Percentiles rank a stretch among this genome's conserved stretches.
Evolutionary conservation across 37 sponge, comb jelly and placozoan genomes (phyloP).

Genomic region (Halisarca cf. caerulea): DNA sequence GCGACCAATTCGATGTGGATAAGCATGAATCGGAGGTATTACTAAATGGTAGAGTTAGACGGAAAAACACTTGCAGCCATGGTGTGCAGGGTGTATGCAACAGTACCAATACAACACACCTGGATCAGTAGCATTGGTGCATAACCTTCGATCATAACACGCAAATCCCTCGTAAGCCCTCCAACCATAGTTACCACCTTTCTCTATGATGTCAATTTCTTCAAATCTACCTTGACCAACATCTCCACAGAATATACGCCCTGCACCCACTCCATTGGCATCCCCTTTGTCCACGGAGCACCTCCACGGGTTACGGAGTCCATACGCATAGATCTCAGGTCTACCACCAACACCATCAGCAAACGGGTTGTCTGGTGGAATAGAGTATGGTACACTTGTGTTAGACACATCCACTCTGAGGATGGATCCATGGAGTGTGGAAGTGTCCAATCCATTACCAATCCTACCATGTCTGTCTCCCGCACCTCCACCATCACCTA

Average conservation of each 20-base stretch:
- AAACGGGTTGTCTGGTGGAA: slow-evolving; percentile 80
- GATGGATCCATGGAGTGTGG: slow-evolving; percentile 30
- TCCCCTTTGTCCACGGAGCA: slow-evolving; percentile 80
- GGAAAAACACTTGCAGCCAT: no score
- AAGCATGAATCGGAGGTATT: slow-evolving; percentile 56
- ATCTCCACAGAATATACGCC: slow-evolving; percentile 85
- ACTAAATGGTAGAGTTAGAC: no score
- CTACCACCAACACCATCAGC: slow-evolving; percentile 13
- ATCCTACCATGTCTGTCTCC: slow-evolving; percentile 62
- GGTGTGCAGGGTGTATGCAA: no score
- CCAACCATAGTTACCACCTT: slow-evolving; percentile 83
- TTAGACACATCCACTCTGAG: slow-evolving; percentile 15
- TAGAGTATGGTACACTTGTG: slow-evolving; percentile 35
- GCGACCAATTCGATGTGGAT: slow-evolving; percentile 50
- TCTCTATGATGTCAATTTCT: slow-evolving; percentile 76
- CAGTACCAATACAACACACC: no score
- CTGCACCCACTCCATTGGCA: slow-evolving; percentile 50
- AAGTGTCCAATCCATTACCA: slow-evolving; percentile 60
- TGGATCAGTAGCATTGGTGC: no score
- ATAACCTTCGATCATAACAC: neutral
- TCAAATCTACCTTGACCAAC: slow-evolving; percentile 77
- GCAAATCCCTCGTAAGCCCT: slow-evolving; percentile 59
- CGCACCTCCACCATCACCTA: slow-evolving; percentile 82
- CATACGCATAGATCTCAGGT: slow-evolving; percentile 83
- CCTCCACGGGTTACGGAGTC: slow-evolving; percentile 82